A percentile compares a stretch with the other conserved stretches of the same genome.
Conservation (phyloP, 2,888 invertebrate genomes). For the Cheilosia pagana region DNA sequence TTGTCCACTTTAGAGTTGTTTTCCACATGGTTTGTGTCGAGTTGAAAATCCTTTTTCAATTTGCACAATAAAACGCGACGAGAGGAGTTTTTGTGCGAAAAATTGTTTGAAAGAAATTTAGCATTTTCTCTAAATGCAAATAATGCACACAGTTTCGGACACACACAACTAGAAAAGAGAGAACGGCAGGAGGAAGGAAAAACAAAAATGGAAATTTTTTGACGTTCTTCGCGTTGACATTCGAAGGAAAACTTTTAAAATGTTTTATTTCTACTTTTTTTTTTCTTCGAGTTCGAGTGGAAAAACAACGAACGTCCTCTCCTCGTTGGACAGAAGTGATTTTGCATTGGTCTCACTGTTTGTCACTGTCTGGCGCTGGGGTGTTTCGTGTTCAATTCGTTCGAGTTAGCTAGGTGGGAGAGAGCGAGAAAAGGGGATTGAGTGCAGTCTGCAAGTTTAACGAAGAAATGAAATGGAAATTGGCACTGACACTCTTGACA, state of each 20-base stretch:
- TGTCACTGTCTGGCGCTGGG: constrained; percentile 38
- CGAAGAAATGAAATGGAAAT: constrained; percentile 35
- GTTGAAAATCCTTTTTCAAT: background rate
- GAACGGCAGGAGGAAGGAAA: constrained; percentile 41
- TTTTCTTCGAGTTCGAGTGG: background rate
- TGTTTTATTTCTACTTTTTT: constrained; percentile 11
- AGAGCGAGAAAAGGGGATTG: constrained; percentile 40
- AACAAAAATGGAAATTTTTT: constrained; percentile 61
- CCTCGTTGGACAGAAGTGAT: background rate
- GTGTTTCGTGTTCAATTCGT: constrained; percentile 1
- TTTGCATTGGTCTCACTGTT: background rate
- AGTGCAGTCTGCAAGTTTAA: constrained; percentile 18
- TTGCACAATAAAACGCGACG: constrained; percentile 49
- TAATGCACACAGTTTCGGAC: background rate
- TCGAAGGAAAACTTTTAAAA: constrained; percentile 49
- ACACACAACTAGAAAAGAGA: constrained; percentile 21
- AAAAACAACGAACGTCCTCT: constrained; percentile 25
- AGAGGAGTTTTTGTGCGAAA: constrained; percentile 52
- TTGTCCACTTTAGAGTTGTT: constrained; percentile 28
- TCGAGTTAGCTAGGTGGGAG: background rate
- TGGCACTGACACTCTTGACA: background rate
- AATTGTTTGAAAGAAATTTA: constrained; percentile 41
- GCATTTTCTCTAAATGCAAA: constrained; percentile 42
- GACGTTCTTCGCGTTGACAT: constrained; percentile 72
- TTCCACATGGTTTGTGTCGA: constrained; percentile 17